Conservation (phyloP, 2,113 vertebrate genomes). For the Perccottus glenii region DNA sequence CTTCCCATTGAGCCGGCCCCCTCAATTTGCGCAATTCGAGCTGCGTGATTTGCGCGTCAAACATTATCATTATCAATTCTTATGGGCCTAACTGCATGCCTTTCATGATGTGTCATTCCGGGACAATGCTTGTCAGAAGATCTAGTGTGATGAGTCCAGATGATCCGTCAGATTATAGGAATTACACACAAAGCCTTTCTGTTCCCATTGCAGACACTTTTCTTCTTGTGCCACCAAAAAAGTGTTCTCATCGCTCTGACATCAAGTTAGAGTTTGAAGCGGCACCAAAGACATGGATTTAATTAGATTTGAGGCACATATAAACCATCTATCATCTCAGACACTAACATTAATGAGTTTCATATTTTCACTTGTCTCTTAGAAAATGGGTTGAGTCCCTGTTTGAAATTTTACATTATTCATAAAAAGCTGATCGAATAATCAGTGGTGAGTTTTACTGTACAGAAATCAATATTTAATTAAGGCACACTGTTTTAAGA, state of each 20-base stretch:
- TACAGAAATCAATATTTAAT: slow-evolving; percentile 36
- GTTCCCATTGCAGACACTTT: slow-evolving; percentile 15
- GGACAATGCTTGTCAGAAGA: slow-evolving; percentile 15
- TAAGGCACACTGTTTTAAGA: slow-evolving; percentile 12
- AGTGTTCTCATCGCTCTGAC: slow-evolving; percentile 4
- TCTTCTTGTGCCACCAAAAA: neutral
- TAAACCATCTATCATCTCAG: slow-evolving; percentile 42
- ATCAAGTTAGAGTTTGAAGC: slow-evolving; percentile 7
- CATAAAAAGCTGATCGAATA: slow-evolving; percentile 17
- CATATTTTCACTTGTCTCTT: slow-evolving; percentile 35
- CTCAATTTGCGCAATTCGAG: too few species aligned
- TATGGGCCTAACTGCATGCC: neutral
- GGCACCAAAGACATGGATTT: slow-evolving; percentile 22
- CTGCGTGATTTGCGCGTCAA: too few species aligned
- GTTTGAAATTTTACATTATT: slow-evolving; percentile 11
- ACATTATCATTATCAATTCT: slow-evolving; percentile 2
- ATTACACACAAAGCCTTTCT: slow-evolving; percentile 28
- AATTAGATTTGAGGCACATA: slow-evolving; percentile 45
- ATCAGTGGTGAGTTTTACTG: slow-evolving; percentile 21
- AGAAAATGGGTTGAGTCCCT: slow-evolving; percentile 19
- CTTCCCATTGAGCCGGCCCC: too few species aligned
- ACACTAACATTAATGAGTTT: slow-evolving; percentile 31
- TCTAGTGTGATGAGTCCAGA: slow-evolving; percentile 1
- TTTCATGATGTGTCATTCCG: slow-evolving; percentile 3
- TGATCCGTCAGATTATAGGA: slow-evolving; percentile 33